These are phyloP conservation scores for Fulica atra DNA, from an alignment of 2,113 vertebrate species.

Conservation along the genomic window DNA sequence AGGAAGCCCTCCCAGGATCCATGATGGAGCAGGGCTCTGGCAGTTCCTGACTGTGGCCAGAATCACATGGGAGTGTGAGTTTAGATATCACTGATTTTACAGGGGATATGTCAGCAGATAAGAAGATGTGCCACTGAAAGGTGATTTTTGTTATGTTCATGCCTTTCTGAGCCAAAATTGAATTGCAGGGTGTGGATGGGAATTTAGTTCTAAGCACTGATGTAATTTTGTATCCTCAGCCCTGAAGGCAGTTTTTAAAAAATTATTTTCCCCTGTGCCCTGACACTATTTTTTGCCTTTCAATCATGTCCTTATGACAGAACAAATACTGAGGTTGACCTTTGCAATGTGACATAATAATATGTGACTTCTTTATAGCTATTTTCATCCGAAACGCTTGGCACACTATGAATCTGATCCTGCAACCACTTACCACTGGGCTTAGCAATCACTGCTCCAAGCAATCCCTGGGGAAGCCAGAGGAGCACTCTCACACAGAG, in stretches of 20 bases:
- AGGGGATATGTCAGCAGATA: constrained; percentile 25
- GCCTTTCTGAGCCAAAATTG: constrained; percentile 48
- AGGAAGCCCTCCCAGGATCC: neutral
- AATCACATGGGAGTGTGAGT: neutral
- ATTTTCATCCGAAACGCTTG: constrained; percentile 49
- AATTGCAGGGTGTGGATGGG: constrained; percentile 40
- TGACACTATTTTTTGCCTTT: constrained; percentile 59
- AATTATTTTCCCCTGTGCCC: constrained; percentile 39
- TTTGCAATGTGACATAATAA: constrained; percentile 67
- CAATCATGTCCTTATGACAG: constrained; percentile 57
- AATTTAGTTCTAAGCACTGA: constrained; percentile 50
- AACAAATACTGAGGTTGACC: constrained; percentile 56
- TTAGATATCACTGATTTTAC: neutral
- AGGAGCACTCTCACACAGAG: neutral
- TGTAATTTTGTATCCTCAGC: constrained; percentile 48
- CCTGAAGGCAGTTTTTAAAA: constrained; percentile 44
- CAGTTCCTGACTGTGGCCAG: neutral
- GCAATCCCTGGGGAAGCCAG: neutral
- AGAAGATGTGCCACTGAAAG: constrained; percentile 36
- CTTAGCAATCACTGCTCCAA: neutral
- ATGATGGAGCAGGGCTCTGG: neutral
- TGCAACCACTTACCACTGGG: neutral
- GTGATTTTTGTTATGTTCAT: constrained; percentile 59
- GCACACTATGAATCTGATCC: constrained; percentile 5
- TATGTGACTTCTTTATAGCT: constrained; percentile 66